phyloP scores from a whole-genome alignment of 2,888 invertebrate genomes.

The Leucozona laternaria region DNA sequence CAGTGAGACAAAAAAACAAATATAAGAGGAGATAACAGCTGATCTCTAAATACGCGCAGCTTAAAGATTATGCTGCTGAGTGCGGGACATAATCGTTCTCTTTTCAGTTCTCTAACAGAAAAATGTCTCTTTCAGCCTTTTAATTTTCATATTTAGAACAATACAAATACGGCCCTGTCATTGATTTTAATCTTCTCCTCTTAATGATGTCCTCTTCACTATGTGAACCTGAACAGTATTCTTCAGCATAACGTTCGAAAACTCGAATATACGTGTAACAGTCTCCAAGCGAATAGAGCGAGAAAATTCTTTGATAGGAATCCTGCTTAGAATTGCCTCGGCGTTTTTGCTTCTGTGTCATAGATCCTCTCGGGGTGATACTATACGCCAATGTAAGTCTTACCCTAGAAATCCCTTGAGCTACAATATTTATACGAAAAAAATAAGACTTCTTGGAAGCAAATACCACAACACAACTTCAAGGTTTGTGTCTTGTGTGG shows the following conservation, averaged over 20 bases:
- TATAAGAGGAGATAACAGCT: too few relatives aligned
- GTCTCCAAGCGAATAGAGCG: slow-evolving; percentile 37
- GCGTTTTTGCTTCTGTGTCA: slow-evolving; percentile 4
- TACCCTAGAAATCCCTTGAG: slow-evolving; percentile 29
- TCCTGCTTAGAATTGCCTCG: slow-evolving; percentile 20
- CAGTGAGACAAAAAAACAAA: too few relatives aligned
- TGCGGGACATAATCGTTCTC: too few relatives aligned
- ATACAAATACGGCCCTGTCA: too few relatives aligned
- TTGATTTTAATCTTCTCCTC: too few relatives aligned
- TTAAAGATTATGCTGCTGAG: too few relatives aligned
- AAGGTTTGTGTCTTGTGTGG: neutral
- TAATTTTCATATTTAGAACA: too few relatives aligned
- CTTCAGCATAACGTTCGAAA: neutral
- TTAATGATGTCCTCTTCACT: neutral
- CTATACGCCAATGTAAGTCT: neutral
- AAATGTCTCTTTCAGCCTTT: too few relatives aligned
- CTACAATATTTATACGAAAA: neutral
- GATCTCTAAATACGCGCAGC: too few relatives aligned
- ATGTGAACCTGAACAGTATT: slow-evolving; percentile 24
- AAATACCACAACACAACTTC: slow-evolving; percentile 10
- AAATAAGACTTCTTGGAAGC: neutral
- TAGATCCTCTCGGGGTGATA: slow-evolving; percentile 10
- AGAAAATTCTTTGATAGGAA: slow-evolving; percentile 58
- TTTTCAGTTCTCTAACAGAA: too few relatives aligned
- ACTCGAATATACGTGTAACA: slow-evolving; percentile 49